Evolutionary conservation across 2,113 vertebrate genomes (phyloP), one percentile per base, ranked within the genome.

Genomic region (Eubucco bourcierii): DNA sequence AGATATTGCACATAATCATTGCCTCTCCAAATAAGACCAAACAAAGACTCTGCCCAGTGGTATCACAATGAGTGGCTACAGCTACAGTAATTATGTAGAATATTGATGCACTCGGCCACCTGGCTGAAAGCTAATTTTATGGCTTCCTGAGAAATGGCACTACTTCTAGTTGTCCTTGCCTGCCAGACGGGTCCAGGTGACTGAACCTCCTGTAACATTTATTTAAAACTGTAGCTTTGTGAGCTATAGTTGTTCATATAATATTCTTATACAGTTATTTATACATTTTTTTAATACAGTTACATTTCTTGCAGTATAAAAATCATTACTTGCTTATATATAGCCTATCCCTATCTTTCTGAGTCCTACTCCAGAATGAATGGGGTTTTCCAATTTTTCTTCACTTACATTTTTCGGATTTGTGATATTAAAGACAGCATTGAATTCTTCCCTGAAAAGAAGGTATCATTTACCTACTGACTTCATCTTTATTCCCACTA

Each of bases 371-470:
- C 14, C 17, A 80, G 50, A 55, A 79, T 81, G 24, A 85, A 75
- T 47, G 17, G 55, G 58, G 56, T 14, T 65, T 52, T 61, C 56
- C 14, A 58, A 8, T 41, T 85, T 52, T 77, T 37, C 50, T 81
- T 55, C 27, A 12, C 20, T 74, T 94, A 47, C 34, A 86, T 94
- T 92, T 91, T 77, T 53, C 12, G 76, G 29, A 59, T 56, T 90
- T 31, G 15, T 88, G 93, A 83, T 29, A 21, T 90, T 94, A 90
- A 96, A 92, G 77, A 88, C 41, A 93, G 23, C 7, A 68, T 93
- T 82, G 72, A 74, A 31, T 93, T 95, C 80, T 66, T 78, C 27
- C 85, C 78, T 95, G 87, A 96, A 96, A 97, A 89, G 94, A 97
- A 64, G 59, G 65, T 60, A 25, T 44, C 68, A 37, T 71, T 95